Base-by-base conservation (phyloP, 2,888 invertebrate species). In the Norana najaformis region DNA sequence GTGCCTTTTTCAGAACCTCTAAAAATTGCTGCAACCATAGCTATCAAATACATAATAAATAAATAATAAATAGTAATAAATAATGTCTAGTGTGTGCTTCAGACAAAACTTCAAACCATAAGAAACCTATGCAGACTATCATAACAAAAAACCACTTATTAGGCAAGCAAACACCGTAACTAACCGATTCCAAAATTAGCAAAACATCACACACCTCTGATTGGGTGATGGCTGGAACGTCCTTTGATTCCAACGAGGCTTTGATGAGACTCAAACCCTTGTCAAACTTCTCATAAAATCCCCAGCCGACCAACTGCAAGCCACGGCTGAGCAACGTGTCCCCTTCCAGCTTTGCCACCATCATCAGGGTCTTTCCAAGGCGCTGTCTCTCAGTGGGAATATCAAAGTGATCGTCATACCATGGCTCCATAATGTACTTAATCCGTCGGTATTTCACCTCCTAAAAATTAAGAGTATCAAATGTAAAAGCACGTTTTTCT, bases 341-440 rank as follows among this genome's bases (percentile, higher is more conserved):
- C 34, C 93, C 91, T 20, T 92, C 90, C 88, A 91, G 41, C 89
- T 89, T 89, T 2, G 94, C 94, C 18, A 95, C 91, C 89, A 93
- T 91, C 39, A 92, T 93, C 89, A 98, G 95, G 4, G 98, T 97
- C 95, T 98, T 98, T 0, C 98, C 98, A 89, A 97, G 96, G 83
- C 97, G 95, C 88, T 90, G 90, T 8, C 41, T 41, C 14, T 96
- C 96, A 92, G 97, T 96, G 91, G 95, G 96, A 36, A 98, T 95
- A 95, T 98, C 98, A 95, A 98, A 98, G 95, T 98, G 98, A 93
- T 97, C 97, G 95, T 98, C 98, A 95, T 97, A 97, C 94, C 96
- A 97, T 0, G 97, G 96, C 94, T 98, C 98, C 93, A 97, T 96
- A 83, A 99, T 93, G 94, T 96, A 98, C 91, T 96, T 96, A 0